Evolutionary conservation across 2,888 invertebrate species (phyloP).

Genomic region (Ligdia adustata): DNA sequence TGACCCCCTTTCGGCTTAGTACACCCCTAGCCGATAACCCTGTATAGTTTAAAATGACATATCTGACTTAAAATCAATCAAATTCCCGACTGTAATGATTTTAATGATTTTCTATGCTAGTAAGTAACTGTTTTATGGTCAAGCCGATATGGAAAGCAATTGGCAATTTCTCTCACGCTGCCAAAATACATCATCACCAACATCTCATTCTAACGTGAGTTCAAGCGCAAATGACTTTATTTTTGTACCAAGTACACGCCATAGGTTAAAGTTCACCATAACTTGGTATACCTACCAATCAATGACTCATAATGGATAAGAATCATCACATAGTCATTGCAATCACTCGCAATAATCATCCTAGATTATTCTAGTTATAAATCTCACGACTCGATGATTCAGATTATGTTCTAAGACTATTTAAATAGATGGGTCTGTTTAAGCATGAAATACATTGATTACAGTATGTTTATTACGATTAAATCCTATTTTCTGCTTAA

Average conservation of each 20-base stretch:
- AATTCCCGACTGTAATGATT: no score
- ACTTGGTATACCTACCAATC: not conserved
- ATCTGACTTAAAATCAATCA: no score
- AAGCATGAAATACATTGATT: constrained; percentile 11
- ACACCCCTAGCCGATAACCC: no score
- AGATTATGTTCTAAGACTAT: constrained; percentile 9
- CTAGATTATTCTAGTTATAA: constrained; percentile 29
- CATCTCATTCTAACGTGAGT: no score
- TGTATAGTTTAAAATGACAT: no score
- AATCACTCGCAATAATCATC: constrained; percentile 25
- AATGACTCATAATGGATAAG: constrained; percentile 12
- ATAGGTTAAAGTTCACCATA: constrained; percentile 26
- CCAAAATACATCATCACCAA: no score
- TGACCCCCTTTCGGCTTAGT: no score
- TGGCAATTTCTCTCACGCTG: no score
- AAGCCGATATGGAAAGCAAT: no score
- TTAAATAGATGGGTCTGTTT: constrained; percentile 2
- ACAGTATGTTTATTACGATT: constrained; percentile 3
- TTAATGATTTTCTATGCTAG: no score
- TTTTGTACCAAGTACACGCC: constrained; percentile 23
- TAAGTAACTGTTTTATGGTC: no score
- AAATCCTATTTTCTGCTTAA: not conserved
- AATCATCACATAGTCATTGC: constrained; percentile 27
- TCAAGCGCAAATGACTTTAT: constrained; percentile 29
- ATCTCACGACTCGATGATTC: constrained; percentile 35